Evolutionary conservation across 2,888 invertebrate species (phyloP).

Genomic region (Hyalella azteca): DNA sequence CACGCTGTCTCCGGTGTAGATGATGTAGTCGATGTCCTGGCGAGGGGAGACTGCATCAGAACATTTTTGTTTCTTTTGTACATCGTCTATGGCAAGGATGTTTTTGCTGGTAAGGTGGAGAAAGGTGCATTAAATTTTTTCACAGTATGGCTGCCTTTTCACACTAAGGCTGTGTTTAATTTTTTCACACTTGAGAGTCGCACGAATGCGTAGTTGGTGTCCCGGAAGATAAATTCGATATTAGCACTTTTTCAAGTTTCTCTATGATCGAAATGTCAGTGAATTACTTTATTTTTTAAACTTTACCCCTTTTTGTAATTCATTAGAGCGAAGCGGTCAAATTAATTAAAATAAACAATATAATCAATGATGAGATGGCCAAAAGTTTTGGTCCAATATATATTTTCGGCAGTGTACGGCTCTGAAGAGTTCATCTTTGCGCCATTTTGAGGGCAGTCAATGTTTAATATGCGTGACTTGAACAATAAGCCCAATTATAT

Average conservation of each 20-base stretch:
- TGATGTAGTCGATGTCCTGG: constrained; percentile 72
- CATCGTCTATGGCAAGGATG: neutral
- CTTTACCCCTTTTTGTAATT: no score
- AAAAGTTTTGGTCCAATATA: no score
- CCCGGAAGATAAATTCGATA: no score
- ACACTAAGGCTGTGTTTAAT: neutral
- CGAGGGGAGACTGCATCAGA: neutral
- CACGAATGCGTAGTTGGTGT: no score
- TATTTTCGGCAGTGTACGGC: no score
- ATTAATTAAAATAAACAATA: no score
- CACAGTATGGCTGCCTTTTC: neutral
- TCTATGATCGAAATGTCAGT: no score
- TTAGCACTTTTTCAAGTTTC: no score
- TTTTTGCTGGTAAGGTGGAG: neutral
- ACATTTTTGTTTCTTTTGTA: neutral
- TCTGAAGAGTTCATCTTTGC: neutral
- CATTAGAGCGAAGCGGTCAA: no score
- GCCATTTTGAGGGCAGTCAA: neutral
- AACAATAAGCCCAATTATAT: neutral
- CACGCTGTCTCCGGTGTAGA: constrained; percentile 86
- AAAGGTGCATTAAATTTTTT: neutral
- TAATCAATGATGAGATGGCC: no score
- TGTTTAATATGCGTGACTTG: neutral
- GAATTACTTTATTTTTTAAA: no score
- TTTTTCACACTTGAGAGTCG: no score